Conservation (phyloP, 2,888 invertebrate species). For the Yponomeuta sedellus region DNA sequence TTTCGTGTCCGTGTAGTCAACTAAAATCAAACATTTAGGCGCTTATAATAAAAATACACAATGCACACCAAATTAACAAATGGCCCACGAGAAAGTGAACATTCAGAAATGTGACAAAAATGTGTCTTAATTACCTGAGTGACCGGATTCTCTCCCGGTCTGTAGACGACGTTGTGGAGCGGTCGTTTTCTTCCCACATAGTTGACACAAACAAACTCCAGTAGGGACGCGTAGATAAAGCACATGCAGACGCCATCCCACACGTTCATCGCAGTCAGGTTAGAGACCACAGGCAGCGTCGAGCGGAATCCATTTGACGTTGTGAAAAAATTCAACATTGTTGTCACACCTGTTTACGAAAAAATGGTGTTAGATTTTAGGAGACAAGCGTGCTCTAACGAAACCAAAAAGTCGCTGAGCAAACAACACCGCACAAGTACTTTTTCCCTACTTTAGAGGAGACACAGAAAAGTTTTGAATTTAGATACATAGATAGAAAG, state of each 20-base stretch:
- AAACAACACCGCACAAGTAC: no score
- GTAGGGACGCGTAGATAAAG: conserved; percentile 95
- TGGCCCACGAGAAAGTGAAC: neutral
- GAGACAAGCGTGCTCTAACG: neutral
- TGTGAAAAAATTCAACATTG: conserved; percentile 99
- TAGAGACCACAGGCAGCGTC: conserved; percentile 94
- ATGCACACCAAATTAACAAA: neutral
- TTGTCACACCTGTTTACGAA: conserved; percentile 87
- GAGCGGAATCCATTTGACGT: conserved; percentile 95
- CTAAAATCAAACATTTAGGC: neutral
- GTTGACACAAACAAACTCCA: conserved; percentile 97
- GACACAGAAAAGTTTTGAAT: no score
- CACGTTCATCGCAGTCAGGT: conserved; percentile 96
- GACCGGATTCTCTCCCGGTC: conserved; percentile 93
- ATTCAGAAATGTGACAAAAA: neutral
- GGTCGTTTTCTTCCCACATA: conserved; percentile 95
- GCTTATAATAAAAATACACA: neutral
- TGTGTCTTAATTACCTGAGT: conserved; percentile 82
- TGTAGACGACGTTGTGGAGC: conserved; percentile 91
- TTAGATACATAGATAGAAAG: no score
- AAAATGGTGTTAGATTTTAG: neutral
- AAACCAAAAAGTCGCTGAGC: no score
- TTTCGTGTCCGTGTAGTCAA: neutral
- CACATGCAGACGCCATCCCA: conserved; percentile 99
- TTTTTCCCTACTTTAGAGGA: no score